Conservation (phyloP, 1,140 invertebrate species). For the Eulimnadia texana region DNA sequence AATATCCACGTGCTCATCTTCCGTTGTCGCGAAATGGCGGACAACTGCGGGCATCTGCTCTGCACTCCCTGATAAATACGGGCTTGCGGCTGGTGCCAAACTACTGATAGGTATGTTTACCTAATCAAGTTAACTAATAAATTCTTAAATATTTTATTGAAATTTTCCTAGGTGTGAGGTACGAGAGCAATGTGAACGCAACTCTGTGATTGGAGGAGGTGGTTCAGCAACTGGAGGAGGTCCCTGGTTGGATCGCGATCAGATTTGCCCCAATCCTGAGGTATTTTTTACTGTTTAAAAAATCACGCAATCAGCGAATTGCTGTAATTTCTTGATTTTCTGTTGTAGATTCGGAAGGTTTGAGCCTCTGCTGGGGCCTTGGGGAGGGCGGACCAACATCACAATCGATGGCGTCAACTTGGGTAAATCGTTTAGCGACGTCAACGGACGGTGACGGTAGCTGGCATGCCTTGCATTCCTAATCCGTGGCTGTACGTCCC, state of each 20-base stretch:
- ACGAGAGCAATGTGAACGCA: constrained; percentile 61
- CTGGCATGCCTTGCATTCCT: constrained; percentile 75
- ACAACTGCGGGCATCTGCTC: constrained; percentile 90
- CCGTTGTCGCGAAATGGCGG: constrained; percentile 83
- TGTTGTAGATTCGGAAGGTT: constrained; percentile 32
- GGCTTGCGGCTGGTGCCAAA: constrained; percentile 89
- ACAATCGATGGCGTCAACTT: constrained; percentile 85
- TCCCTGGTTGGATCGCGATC: constrained; percentile 73
- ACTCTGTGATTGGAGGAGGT: constrained; percentile 39
- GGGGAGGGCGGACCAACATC: constrained; percentile 90
- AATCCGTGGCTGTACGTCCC: constrained; percentile 72
- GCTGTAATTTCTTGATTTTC: not conserved
- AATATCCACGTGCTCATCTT: constrained; percentile 80
- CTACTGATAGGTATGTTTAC: constrained; percentile 41
- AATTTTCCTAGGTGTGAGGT: constrained; percentile 57
- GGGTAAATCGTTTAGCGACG: constrained; percentile 87
- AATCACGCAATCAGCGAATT: too few species aligned
- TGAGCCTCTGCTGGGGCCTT: constrained; percentile 62
- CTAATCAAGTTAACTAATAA: too few species aligned
- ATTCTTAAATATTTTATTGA: not conserved
- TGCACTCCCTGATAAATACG: constrained; percentile 74
- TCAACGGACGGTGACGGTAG: constrained; percentile 71
- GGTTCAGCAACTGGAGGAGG: constrained; percentile 42
- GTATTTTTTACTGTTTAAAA: too few species aligned
- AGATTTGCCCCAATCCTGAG: constrained; percentile 84